Base-by-base conservation (phyloP, 2,113 vertebrate species). In the Clarias batrachus region DNA sequence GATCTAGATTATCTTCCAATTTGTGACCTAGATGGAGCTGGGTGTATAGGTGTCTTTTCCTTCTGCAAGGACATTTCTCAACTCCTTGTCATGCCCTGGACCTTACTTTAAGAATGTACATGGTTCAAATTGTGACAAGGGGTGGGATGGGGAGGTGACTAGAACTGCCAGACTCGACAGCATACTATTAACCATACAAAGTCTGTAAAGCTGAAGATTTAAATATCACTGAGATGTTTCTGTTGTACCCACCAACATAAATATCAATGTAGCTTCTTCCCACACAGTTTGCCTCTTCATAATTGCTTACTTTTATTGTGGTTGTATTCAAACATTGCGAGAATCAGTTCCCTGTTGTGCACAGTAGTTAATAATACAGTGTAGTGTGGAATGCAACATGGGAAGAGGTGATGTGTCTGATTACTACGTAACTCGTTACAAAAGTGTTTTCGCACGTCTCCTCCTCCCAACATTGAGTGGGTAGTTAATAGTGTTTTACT, bases 1-100 rank as follows among this genome's bases (percentile, higher is more conserved):
- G 96, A 95, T 96, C 97, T 81, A 95, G 96, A 95, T 96, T 99
- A 79, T 97, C 97, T 25, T 98, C 97, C 94, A 98, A 98, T 92
- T 97, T 99, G 97, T 99, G 97, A 99, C 96, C 93, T 60, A 77
- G n/a, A 84, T 66, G 74, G 59, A 88, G 76, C 84, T 85, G 85
- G 68, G 52, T 77, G 56, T 88, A 68, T 23, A 37, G 60, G n/a
- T 83, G n/a, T 82, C 70, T 83, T 52, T 74, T 74, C 30, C 83
- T 76, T 89, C 77, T 56, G 37, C 87, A 33, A 82, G 33, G 65
- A 83, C 65, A 82, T 73, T 90, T 86, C 80, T 86, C 66, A 63
- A 89, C 59, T 52, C 74, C 76, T 41, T 52, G 87, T 86, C 80
- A 87, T 85, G n/a, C 19, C 70, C 57, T 80, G 37, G 87, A 91